These are phyloP conservation scores for Rhodophaea formosa DNA, from an alignment of 2,888 invertebrate genomes.

Conservation along the genomic window DNA sequence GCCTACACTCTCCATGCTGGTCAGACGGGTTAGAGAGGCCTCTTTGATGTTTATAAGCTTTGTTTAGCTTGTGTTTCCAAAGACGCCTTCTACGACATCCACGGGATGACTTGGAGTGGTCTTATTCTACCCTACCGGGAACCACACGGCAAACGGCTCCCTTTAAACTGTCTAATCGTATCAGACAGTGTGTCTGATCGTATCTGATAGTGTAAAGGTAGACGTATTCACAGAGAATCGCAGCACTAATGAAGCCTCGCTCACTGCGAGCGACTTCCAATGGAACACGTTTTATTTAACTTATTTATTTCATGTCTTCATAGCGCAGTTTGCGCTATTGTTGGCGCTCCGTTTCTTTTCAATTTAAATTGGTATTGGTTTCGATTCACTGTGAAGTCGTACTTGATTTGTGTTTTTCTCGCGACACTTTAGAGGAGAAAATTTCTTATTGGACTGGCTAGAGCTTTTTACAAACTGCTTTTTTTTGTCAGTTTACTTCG, in stretches of 20 bases:
- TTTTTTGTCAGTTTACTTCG: too few relatives aligned
- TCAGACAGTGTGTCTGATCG: too few relatives aligned
- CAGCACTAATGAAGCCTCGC: constrained; percentile 10
- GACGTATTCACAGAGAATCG: constrained; percentile 14
- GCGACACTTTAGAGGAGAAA: neutral
- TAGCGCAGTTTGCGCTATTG: constrained; percentile 5
- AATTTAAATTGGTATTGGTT: constrained; percentile 15
- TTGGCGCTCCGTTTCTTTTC: constrained; percentile 3
- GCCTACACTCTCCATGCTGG: too few relatives aligned
- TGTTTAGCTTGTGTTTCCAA: too few relatives aligned
- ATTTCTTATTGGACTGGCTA: neutral
- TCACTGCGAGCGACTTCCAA: constrained; percentile 7
- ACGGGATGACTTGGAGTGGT: too few relatives aligned
- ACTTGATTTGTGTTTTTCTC: neutral
- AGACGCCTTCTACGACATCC: too few relatives aligned
- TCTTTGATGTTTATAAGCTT: too few relatives aligned
- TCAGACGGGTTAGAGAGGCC: too few relatives aligned
- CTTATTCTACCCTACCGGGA: too few relatives aligned
- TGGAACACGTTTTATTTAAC: constrained; percentile 12
- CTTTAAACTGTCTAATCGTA: too few relatives aligned
- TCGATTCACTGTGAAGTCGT: neutral
- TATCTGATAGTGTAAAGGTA: neutral
- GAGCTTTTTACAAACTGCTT: too few relatives aligned
- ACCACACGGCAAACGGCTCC: too few relatives aligned
- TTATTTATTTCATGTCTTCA: constrained; percentile 12